phyloP scores from a whole-genome alignment of 2,113 vertebrate genomes.

The Zootoca vivipara region DNA sequence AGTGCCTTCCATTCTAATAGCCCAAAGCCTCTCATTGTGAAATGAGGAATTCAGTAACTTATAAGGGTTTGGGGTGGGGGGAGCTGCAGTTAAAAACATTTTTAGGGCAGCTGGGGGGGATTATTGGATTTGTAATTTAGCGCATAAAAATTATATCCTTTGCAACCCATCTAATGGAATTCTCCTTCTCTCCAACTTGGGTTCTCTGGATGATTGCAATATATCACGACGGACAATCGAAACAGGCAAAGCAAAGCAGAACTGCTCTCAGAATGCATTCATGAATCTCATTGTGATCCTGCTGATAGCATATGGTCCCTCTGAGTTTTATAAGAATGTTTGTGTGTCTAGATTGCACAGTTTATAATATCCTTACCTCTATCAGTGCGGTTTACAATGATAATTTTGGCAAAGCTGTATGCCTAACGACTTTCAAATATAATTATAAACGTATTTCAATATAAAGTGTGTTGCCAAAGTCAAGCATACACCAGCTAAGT shows the following conservation, averaged over 20 bases:
- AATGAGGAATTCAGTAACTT: slow-evolving; percentile 14
- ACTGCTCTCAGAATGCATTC: neutral
- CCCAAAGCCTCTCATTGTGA: slow-evolving; percentile 9
- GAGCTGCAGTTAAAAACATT: slow-evolving; percentile 10
- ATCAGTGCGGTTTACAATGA: slow-evolving; percentile 15
- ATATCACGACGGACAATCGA: neutral
- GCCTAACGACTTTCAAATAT: slow-evolving; percentile 74
- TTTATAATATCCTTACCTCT: slow-evolving; percentile 42
- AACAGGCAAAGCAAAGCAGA: neutral
- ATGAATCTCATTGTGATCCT: neutral
- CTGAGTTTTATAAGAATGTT: neutral
- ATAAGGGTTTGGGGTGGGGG: neutral
- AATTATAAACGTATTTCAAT: slow-evolving; percentile 77
- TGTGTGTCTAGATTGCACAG: slow-evolving; percentile 5
- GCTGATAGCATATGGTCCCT: slow-evolving; percentile 9
- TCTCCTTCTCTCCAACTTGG: neutral
- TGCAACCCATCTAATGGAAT: slow-evolving; percentile 17
- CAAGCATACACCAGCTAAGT: slow-evolving; percentile 73
- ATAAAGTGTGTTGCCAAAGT: slow-evolving; percentile 71
- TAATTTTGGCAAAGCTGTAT: slow-evolving; percentile 59
- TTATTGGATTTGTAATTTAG: neutral
- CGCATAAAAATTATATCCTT: neutral
- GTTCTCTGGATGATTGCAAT: neutral
- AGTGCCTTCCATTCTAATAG: neutral
- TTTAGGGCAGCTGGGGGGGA: neutral